phyloP scores from a whole-genome alignment of 2,888 invertebrate genomes.

The Halocaridina rubra region DNA sequence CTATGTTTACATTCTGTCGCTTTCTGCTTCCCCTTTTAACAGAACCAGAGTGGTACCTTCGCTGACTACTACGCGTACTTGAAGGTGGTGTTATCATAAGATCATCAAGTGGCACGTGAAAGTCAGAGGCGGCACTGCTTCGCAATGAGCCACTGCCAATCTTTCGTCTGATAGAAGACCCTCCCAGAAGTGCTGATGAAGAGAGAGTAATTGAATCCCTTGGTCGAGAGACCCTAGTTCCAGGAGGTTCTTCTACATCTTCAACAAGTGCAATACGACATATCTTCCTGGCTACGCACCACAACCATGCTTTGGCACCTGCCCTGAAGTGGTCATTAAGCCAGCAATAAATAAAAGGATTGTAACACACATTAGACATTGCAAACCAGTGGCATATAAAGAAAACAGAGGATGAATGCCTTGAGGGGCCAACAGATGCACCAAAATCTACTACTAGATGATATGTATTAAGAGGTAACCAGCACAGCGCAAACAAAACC shows the following conservation, averaged over 20 bases:
- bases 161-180: slow-evolving; percentile 22
- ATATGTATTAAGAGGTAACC: slow-evolving; percentile 71
- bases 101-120: neutral
- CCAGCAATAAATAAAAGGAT: slow-evolving; percentile 71
- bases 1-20: neutral
- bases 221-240: neutral
- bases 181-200: slow-evolving; percentile 11
- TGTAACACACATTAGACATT: slow-evolving; percentile 70
- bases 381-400: slow-evolving; percentile 70
- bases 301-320: slow-evolving; percentile 67
- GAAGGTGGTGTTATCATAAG: neutral
- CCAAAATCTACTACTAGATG: slow-evolving; percentile 69
- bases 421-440: slow-evolving; percentile 65
- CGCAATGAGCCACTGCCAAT: neutral
- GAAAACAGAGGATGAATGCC: slow-evolving; percentile 68
- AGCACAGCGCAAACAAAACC: slow-evolving; percentile 69
- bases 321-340: slow-evolving; percentile 69
- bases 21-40: neutral
- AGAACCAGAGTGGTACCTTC: neutral
- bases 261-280: neutral
- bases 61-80: neutral
- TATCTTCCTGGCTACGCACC: neutral
- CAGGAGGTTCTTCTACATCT: neutral
- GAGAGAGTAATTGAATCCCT: slow-evolving; percentile 16
- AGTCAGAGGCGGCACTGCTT: neutral